These are phyloP conservation scores for Penelope pileata DNA, from an alignment of 2,113 vertebrate species.

Conservation along the genomic window DNA sequence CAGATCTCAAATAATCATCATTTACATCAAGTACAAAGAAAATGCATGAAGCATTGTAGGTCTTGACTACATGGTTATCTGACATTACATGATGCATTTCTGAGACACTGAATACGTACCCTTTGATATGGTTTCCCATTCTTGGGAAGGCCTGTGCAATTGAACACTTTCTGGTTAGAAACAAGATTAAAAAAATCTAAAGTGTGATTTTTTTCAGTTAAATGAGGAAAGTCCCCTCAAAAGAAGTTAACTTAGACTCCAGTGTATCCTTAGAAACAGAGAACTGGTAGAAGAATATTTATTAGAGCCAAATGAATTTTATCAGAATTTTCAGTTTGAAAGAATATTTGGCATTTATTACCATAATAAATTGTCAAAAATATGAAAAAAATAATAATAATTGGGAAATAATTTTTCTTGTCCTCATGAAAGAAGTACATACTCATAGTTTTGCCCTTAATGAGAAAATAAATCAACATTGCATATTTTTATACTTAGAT, in stretches of 20 bases:
- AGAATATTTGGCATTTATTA: neutral
- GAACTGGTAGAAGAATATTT: neutral
- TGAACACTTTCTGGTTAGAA: neutral
- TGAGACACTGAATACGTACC: neutral
- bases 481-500: neutral
- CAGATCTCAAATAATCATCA: neutral
- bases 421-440: neutral
- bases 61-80: neutral
- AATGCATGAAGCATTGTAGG: neutral
- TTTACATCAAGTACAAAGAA: slow-evolving; percentile 16
- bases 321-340: neutral
- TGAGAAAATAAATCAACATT: neutral
- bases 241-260: neutral
- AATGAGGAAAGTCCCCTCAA: neutral
- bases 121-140: neutral
- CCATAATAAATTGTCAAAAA: neutral
- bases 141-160: neutral
- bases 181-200: neutral
- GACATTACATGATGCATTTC: neutral
- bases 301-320: neutral
- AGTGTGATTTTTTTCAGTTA: neutral
- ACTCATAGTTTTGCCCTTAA: neutral
- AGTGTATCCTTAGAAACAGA: neutral
- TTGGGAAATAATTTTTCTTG: neutral
- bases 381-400: neutral